phyloP scores from a whole-genome alignment of 2,797 vertebrate species.

The Eulemur coronatus region DNA sequence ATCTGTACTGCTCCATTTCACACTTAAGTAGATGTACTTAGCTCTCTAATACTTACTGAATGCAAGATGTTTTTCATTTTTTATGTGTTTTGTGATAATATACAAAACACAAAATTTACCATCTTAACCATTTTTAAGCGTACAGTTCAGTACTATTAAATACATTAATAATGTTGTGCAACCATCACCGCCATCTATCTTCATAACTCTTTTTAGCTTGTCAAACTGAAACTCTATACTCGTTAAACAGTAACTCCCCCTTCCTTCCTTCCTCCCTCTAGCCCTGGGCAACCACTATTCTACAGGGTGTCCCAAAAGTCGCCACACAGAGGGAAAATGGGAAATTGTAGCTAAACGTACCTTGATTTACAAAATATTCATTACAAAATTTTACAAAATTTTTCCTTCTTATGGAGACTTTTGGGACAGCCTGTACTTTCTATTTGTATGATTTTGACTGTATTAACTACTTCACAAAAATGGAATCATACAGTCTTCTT shows the following conservation, averaged over 20 bases:
- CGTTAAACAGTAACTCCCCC: not conserved
- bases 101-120: not conserved
- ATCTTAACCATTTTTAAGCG: not conserved
- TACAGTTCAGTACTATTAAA: not conserved
- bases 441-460: not conserved
- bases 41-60: not conserved
- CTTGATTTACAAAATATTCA: too few relatives aligned
- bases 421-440: too few relatives aligned
- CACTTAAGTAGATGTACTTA: not conserved
- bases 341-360: too few relatives aligned
- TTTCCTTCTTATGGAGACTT: too few relatives aligned
- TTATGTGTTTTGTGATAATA: not conserved
- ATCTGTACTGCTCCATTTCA: not conserved
- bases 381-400: too few relatives aligned
- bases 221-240: not conserved
- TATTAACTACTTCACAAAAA: not conserved
- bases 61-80: not conserved
- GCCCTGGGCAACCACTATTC: not conserved
- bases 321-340: too few relatives aligned
- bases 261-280: not conserved
- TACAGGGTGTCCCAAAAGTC: not conserved
- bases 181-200: not conserved
- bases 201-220: not conserved
- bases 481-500: not conserved
- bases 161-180: not conserved